Conservation (phyloP, 1,140 invertebrate genomes). For the Hestina assimilis region DNA sequence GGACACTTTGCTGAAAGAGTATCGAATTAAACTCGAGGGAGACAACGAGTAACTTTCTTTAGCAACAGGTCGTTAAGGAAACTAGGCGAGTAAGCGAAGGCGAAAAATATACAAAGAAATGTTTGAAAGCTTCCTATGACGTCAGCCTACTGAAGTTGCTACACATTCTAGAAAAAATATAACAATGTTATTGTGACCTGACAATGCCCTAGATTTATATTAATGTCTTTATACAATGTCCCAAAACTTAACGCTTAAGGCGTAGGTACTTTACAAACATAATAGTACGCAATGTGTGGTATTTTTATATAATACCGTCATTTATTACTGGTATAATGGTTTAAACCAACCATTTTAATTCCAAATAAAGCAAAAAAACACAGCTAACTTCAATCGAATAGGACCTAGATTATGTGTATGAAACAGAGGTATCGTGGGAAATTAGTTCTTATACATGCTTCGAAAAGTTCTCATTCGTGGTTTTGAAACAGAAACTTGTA, state of each 20-base stretch:
- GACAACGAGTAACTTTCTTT: slow-evolving; percentile 31
- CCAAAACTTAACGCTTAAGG: background rate
- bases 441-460: no score
- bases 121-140: slow-evolving; percentile 14
- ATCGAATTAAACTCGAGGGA: slow-evolving; percentile 49
- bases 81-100: slow-evolving; percentile 38
- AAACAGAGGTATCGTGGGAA: no score
- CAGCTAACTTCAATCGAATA: no score
- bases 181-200: slow-evolving; percentile 24
- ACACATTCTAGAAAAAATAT: slow-evolving; percentile 23
- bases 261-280: background rate
- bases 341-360: no score
- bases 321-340: no score
- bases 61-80: slow-evolving; percentile 62
- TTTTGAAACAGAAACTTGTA: no score
- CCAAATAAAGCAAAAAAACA: no score
- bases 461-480: no score
- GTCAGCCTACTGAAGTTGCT: slow-evolving; percentile 23
- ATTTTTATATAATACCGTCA: background rate
- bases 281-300: background rate
- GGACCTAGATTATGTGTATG: no score
- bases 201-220: slow-evolving; percentile 20
- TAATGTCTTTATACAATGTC: background rate
- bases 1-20: slow-evolving; percentile 37
- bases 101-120: slow-evolving; percentile 29